A percentile compares a stretch with the other conserved stretches of the same genome.
Conservation (phyloP, 2,888 invertebrate genomes). For the Drosophila cracens region DNA sequence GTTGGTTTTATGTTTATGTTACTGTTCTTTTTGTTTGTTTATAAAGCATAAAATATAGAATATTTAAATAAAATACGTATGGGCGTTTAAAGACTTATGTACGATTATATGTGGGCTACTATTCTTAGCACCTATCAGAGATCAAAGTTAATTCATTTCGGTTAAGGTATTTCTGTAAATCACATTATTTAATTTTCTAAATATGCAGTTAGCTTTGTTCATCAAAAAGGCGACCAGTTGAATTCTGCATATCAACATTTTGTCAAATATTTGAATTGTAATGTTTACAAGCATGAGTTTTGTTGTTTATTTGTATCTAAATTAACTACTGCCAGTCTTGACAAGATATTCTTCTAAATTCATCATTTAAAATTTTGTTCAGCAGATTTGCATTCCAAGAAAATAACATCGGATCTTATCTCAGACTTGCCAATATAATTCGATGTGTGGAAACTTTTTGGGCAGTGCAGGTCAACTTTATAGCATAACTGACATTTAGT, state of each 20-base stretch:
- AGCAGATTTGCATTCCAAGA: background rate
- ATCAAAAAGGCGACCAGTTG: background rate
- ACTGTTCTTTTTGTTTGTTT: slow-evolving; percentile 12
- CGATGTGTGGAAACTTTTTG: background rate
- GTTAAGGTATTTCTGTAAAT: background rate
- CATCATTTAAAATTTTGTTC: background rate
- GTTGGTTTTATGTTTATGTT: slow-evolving; percentile 4
- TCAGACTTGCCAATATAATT: background rate
- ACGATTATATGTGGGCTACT: slow-evolving; percentile 5
- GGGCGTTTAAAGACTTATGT: slow-evolving; percentile 40
- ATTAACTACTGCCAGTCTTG: background rate
- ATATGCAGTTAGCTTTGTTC: background rate
- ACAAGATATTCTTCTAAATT: background rate
- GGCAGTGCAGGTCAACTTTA: background rate
- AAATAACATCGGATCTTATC: background rate
- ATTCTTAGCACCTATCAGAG: slow-evolving; percentile 20
- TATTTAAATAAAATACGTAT: slow-evolving; percentile 58
- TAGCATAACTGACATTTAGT: background rate
- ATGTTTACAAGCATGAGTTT: background rate
- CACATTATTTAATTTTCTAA: background rate
- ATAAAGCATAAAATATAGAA: slow-evolving; percentile 33
- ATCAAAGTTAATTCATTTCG: background rate
- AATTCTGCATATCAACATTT: background rate
- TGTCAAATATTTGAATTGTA: background rate
- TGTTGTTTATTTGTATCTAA: background rate